Conservation (phyloP, 1,140 invertebrate species). For the Formica selysi region DNA sequence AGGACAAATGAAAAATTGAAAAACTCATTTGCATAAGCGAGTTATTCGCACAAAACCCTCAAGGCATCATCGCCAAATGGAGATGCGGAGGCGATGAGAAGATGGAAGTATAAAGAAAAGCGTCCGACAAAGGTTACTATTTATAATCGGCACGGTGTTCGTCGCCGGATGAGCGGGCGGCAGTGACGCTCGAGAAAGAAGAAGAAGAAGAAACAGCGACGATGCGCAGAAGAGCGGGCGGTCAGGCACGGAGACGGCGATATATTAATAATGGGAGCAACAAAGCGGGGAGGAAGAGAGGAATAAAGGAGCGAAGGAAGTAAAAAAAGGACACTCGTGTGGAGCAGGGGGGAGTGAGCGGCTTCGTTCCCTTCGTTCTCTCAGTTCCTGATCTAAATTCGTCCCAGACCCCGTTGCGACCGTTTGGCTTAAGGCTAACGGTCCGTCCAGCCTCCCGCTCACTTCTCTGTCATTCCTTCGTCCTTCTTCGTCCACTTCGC, state of each 20-base stretch:
- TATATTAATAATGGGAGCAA: slow-evolving; percentile 85
- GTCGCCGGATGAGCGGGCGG: slow-evolving; percentile 68
- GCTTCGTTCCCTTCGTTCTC: slow-evolving; percentile 51
- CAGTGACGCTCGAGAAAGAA: slow-evolving; percentile 62
- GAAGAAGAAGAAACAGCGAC: slow-evolving; percentile 29
- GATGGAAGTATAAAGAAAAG: slow-evolving; percentile 77
- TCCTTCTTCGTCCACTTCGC: slow-evolving; percentile 37
- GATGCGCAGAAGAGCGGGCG: slow-evolving; percentile 51
- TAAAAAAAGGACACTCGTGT: slow-evolving; percentile 56
- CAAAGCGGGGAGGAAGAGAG: slow-evolving; percentile 78
- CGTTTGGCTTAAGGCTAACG: slow-evolving; percentile 79
- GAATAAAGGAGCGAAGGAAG: slow-evolving; percentile 73
- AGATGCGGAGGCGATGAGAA: slow-evolving; percentile 59
- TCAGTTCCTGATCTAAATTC: slow-evolving; percentile 81
- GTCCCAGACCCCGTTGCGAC: slow-evolving; percentile 79
- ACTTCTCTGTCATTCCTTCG: slow-evolving; percentile 45
- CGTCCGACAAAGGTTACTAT: slow-evolving; percentile 84
- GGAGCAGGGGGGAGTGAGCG: neutral
- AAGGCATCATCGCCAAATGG: slow-evolving; percentile 25
- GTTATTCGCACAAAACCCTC: slow-evolving; percentile 41
- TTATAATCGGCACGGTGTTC: slow-evolving; percentile 80
- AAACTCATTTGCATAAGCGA: slow-evolving; percentile 21
- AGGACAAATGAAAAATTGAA: neutral
- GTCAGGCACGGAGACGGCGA: slow-evolving; percentile 75
- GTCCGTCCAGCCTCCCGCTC: slow-evolving; percentile 57